Evolutionary conservation across 2,113 vertebrate species (phyloP).

Genomic region (Ictalurus furcatus): DNA sequence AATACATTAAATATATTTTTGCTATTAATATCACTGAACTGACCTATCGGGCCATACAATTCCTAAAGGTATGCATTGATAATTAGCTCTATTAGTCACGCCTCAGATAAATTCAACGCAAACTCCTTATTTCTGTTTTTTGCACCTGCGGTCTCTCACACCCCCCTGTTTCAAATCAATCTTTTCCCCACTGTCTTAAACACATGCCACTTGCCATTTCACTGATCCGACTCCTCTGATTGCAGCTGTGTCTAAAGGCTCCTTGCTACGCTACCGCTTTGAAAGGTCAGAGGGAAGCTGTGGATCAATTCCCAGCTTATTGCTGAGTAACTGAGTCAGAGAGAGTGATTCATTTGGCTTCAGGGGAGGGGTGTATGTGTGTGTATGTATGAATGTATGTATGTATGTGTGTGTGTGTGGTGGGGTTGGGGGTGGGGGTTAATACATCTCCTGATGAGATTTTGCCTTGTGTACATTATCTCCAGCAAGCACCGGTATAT

Average conservation of each 20-base stretch:
- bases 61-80: neutral
- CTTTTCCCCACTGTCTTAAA: conserved; percentile 2
- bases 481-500: conserved; percentile 65
- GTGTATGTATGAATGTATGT: too few relatives aligned
- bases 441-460: conserved; percentile 70
- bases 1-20: neutral
- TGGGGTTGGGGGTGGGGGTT: conserved; percentile 53
- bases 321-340: conserved; percentile 73
- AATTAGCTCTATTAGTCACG: neutral
- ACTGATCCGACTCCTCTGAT: conserved; percentile 36
- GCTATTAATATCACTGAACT: neutral
- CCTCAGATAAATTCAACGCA: neutral
- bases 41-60: neutral
- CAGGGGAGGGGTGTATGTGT: conserved; percentile 29
- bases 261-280: conserved; percentile 20
- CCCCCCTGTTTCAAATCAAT: neutral
- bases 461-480: conserved; percentile 67
- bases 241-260: conserved; percentile 29
- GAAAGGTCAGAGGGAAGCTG: conserved; percentile 67
- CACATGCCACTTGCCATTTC: conserved; percentile 35
- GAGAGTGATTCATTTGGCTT: conserved; percentile 71
- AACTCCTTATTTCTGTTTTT: neutral
- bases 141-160: neutral
- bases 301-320: conserved; percentile 73
- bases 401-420: too few relatives aligned